Base-by-base conservation (phyloP, 2,797 vertebrate genomes). In the Tarsius wallacei region DNA sequence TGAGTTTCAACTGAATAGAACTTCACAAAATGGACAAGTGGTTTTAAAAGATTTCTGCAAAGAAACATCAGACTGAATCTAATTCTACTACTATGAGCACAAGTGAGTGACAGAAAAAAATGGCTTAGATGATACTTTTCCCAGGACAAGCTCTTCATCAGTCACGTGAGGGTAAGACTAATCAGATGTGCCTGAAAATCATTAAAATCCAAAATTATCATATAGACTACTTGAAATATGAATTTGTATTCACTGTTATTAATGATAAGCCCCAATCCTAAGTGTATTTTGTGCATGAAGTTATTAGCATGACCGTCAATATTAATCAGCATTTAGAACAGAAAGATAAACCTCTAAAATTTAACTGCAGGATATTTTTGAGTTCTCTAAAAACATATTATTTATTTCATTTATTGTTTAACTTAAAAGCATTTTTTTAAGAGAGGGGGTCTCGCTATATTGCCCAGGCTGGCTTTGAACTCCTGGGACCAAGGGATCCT, bases 31-130 rank as follows among this genome's bases (percentile, higher is more conserved):
- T 53, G 36, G 57, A 68, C 77, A 77, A 24, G 16, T 91, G 17
- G 36, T 64, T 91, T 87, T 88, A 55, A 80, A 96, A 85, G 73
- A 51, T 89, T 90, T 68, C 31, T 74, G 21, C 21, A 51, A 78
- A 83, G 82, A 83, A 87, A 91, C 17, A 26, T 71, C n/a, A 10
- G 51, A 42, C 19, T 51, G 66, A 82, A 26, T 92, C 53, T 77
- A 53, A 71, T 86, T 63, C 73, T 64, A 36, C 21, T 13, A 77
- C 28, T 33, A 16, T 5, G 55, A 76, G 68, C 53, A 57, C 21
- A 73, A 51, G 33, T 21, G 1, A 77, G 57, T 7, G 21, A 81
- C 61, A 49, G 51, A 15, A 96, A 55, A 47, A 73, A 68, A 51
- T 64, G 31, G 22, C 61, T 59, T 81, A 82, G 47, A 33, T 33